Conservation (phyloP, 2,113 vertebrate species). For the Recurvirostra avosetta region DNA sequence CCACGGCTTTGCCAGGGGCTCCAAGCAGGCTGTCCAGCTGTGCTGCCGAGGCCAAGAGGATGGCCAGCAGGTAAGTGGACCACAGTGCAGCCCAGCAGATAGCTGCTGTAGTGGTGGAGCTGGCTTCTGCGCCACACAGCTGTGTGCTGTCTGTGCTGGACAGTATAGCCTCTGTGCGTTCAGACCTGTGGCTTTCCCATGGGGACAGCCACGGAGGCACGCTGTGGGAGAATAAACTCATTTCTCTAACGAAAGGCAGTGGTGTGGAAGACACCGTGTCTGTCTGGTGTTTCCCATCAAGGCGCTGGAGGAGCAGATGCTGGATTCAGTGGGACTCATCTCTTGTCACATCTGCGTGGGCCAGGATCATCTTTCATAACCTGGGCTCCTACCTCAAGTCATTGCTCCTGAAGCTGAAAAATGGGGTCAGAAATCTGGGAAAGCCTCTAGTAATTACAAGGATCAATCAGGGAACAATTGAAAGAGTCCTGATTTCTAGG, state of each 20-base stretch:
- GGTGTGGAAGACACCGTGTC: neutral
- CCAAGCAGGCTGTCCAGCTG: neutral
- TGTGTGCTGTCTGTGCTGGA: neutral
- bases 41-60: neutral
- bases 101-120: neutral
- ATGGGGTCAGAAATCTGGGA: neutral
- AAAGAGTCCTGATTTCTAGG: neutral
- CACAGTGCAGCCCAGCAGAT: neutral
- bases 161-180: neutral
- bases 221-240: neutral
- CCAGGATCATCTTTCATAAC: neutral
- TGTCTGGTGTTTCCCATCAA: neutral
- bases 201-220: neutral
- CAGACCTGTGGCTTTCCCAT: neutral
- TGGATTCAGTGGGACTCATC: neutral
- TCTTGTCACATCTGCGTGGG: fast-evolving
- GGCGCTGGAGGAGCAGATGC: neutral
- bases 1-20: neutral
- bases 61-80: neutral
- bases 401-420: neutral
- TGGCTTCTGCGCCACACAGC: neutral
- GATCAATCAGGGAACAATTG: neutral
- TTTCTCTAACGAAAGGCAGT: neutral
- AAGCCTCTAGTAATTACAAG: neutral
- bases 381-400: neutral